These are phyloP conservation scores for Rostratula benghalensis DNA, from an alignment of 2,113 vertebrate genomes.

Conservation along the genomic window DNA sequence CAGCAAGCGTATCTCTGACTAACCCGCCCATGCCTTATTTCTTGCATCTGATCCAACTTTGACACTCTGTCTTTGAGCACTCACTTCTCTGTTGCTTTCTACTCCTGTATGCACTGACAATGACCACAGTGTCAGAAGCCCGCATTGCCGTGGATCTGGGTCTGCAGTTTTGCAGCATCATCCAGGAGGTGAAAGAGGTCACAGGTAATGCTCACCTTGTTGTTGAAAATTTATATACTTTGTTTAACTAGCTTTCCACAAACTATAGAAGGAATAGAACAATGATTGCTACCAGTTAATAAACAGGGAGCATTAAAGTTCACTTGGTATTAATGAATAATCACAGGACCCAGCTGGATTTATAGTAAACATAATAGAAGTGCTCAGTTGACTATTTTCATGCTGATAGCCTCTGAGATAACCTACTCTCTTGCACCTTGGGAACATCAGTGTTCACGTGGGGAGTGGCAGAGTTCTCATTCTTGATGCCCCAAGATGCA, in stretches of 20 bases:
- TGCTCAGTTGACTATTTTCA: background rate
- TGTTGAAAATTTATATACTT: background rate
- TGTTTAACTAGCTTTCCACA: background rate
- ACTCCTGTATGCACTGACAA: background rate
- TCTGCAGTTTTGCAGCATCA: background rate
- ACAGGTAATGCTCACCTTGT: background rate
- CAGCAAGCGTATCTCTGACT: background rate
- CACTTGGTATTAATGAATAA: background rate
- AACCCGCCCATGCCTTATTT: background rate
- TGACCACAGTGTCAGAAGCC: too few relatives aligned
- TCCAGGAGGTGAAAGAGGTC: background rate
- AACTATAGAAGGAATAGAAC: background rate
- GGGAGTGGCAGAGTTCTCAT: background rate
- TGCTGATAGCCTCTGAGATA: background rate
- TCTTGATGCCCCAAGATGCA: background rate
- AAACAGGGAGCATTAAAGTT: background rate
- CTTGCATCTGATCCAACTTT: background rate
- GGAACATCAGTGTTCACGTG: rapidly evolving
- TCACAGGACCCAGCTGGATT: background rate
- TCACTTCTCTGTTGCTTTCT: background rate
- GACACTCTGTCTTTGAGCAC: background rate
- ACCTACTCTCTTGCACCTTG: background rate
- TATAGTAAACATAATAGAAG: rapidly evolving
- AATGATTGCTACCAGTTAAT: background rate
- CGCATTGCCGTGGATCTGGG: background rate